Base-by-base conservation (phyloP, 1,140 invertebrate species). In the Ooceraea biroi region DNA sequence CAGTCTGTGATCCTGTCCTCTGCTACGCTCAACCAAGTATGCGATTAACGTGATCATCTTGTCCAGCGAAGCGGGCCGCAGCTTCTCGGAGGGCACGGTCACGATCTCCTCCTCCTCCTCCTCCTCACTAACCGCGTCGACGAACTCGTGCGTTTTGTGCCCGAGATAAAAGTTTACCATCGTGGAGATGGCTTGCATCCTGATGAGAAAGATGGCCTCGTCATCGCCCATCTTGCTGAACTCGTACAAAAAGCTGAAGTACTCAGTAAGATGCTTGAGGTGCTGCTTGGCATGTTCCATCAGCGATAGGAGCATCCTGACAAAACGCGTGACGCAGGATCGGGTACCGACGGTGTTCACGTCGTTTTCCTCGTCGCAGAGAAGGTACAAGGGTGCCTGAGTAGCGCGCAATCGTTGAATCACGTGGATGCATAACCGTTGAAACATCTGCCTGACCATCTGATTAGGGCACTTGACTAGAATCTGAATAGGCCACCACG, bases 191-290 rank as follows among this genome's bases (percentile, higher is more conserved):
- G 98, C 96, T 86, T 98, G 97, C 36, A 98, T 97, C 46, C 97
- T 95, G 68, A 99, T 95, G 82, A 99, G 94, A 93, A 99, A 99
- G 90, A 97, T 95, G 27, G 97, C 97, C 92, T 99, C 98, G 86
- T 98, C 98, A 78, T 98, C 98, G 0, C 98, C 98, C 97, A 99
- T 98, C 92, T 98, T 98, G 87, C 98, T 98, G 93, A 99, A 99
- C 92, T 99, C 98, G 90, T 98, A 97, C 69, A 99, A 94, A 90
- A 99, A 96, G 14, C 97, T 96, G 93, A 99, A 99, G 91, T 98
- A 99, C 91, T 99, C 98, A 3, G 97, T 98, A 57, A 99, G 94
- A 92, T 99, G 97, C 85, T 98, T 97, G 58, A 98, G 92, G 92
- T 98, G 97, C 17, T 97, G 96, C 88, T 98, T 97, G 7, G 98